Conservation (phyloP, 2,113 vertebrate genomes). For the Grantiella picta region DNA sequence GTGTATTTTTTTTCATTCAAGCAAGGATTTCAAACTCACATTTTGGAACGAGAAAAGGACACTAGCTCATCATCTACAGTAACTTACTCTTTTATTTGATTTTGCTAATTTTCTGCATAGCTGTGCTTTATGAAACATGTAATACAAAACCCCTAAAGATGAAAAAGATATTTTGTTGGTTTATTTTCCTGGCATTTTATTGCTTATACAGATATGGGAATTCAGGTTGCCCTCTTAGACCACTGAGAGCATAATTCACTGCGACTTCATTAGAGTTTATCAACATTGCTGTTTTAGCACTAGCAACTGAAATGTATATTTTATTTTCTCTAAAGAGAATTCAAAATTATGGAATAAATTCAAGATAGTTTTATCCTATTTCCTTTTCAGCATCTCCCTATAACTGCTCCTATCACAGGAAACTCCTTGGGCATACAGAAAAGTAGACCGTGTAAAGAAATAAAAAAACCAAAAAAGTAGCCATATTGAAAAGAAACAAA, state of each 20-base stretch:
- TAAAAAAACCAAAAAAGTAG: neutral
- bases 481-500: neutral
- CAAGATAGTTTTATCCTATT: neutral
- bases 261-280: neutral
- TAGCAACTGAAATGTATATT: neutral
- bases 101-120: constrained; percentile 4
- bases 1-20: neutral
- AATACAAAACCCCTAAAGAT: neutral
- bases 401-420: neutral
- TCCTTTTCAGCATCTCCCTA: neutral
- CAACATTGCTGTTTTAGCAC: neutral
- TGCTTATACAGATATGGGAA: neutral
- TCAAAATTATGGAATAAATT: neutral
- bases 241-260: neutral
- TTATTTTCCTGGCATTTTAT: neutral
- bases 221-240: neutral
- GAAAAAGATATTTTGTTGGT: neutral
- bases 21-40: neutral
- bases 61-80: neutral
- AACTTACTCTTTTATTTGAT: neutral
- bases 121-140: neutral
- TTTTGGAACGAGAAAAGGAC: neutral
- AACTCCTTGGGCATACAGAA: neutral
- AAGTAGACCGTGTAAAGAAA: neutral
- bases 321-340: neutral